Evolutionary conservation across 2,888 invertebrate species (phyloP).

Genomic region (Ectemnius cavifrons): DNA sequence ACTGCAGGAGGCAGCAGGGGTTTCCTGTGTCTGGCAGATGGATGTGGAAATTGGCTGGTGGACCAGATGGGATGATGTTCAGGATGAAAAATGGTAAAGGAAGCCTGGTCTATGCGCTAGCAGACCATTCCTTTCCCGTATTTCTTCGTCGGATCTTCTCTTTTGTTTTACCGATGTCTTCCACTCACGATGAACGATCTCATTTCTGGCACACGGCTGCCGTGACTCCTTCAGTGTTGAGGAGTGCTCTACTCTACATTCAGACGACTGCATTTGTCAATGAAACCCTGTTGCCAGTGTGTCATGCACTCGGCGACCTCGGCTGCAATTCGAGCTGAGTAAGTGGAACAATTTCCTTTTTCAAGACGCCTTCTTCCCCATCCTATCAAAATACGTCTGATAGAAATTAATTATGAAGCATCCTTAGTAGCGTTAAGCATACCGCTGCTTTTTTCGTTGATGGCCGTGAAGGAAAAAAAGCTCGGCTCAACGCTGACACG

Average conservation of each 20-base stretch:
- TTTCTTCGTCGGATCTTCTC: constrained; percentile 33
- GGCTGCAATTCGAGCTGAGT: neutral
- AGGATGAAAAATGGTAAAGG: constrained; percentile 56
- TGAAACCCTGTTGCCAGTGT: neutral
- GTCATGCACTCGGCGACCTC: neutral
- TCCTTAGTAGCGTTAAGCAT: neutral
- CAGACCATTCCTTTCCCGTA: constrained; percentile 45
- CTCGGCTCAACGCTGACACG: too few relatives aligned
- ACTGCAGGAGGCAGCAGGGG: neutral
- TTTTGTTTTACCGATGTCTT: constrained; percentile 40
- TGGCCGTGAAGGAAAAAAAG: too few relatives aligned
- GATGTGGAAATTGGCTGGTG: constrained; percentile 21
- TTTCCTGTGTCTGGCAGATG: constrained; percentile 1
- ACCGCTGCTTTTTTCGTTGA: neutral
- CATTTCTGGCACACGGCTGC: constrained; percentile 29
- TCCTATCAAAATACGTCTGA: neutral
- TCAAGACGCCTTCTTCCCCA: neutral
- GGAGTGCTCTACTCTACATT: neutral
- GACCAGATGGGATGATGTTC: constrained; percentile 17
- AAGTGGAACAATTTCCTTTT: constrained; percentile 1
- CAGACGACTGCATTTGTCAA: neutral
- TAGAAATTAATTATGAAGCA: constrained; percentile 1
- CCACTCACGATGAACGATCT: constrained; percentile 49
- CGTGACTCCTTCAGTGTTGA: too few relatives aligned
- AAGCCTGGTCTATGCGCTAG: constrained; percentile 16